phyloP scores from a whole-genome alignment of 2,888 invertebrate genomes.

The Microplitis manilae region DNA sequence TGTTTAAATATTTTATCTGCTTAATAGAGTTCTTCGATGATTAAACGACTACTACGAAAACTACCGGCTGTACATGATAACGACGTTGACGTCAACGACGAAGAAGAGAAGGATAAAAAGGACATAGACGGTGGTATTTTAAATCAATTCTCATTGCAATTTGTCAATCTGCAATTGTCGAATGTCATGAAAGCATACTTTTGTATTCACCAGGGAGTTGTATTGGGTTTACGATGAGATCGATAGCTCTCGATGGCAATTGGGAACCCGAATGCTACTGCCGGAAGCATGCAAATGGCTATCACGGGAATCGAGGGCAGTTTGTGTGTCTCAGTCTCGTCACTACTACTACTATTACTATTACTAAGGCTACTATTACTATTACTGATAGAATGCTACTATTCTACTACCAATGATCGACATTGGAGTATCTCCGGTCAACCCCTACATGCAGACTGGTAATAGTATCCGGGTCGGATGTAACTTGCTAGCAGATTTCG shows the following conservation, averaged over 20 bases:
- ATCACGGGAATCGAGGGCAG: conserved; percentile 55
- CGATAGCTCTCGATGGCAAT: conserved; percentile 33
- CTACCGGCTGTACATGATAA: neutral
- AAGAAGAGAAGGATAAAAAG: neutral
- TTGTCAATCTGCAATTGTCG: conserved; percentile 29
- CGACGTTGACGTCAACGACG: neutral
- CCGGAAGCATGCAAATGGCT: conserved; percentile 56
- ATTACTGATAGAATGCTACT: neutral
- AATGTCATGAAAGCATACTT: conserved; percentile 14
- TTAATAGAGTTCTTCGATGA: conserved; percentile 31
- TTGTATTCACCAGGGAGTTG: conserved; percentile 8
- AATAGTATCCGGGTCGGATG: conserved; percentile 60
- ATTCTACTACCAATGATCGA: conserved; percentile 26
- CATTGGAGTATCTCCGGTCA: neutral
- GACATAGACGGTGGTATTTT: conserved; percentile 28
- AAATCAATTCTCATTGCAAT: conserved; percentile 33
- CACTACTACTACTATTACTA: neutral
- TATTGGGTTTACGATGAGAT: conserved; percentile 14
- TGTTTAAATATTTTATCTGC: conserved; percentile 38
- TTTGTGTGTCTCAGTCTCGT: conserved; percentile 52
- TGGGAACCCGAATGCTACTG: conserved; percentile 28
- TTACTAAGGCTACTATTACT: neutral
- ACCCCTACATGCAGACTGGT: conserved; percentile 46
- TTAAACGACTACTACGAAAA: neutral
- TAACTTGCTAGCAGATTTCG: conserved; percentile 54